phyloP scores from a whole-genome alignment of 2,113 vertebrate species.

The Andinoacara biseriatus region DNA sequence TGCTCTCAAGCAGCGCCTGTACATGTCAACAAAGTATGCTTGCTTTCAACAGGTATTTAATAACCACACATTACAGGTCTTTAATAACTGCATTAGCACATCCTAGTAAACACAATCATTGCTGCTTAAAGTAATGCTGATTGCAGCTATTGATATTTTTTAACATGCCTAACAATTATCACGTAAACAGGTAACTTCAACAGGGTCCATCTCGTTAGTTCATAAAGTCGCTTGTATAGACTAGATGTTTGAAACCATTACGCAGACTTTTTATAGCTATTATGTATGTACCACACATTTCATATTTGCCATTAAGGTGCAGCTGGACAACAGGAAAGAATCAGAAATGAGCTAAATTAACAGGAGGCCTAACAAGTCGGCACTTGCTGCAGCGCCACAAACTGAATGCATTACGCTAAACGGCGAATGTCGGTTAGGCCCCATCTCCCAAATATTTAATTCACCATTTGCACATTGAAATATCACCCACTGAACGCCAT shows the following conservation, averaged over 20 bases:
- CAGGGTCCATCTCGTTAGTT: neutral
- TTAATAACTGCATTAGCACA: neutral
- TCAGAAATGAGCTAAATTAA: neutral
- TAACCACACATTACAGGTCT: too few species aligned
- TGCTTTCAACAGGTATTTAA: neutral
- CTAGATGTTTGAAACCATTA: too few species aligned
- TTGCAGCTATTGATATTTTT: neutral
- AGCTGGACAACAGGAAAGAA: neutral
- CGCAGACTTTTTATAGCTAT: rapidly evolving
- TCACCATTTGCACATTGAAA: neutral
- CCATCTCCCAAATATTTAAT: neutral
- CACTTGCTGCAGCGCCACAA: conserved; percentile 10
- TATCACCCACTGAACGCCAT: rapidly evolving
- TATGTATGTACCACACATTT: neutral
- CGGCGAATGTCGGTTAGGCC: conserved; percentile 25
- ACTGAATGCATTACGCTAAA: conserved; percentile 7
- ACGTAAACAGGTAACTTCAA: conserved; percentile 6
- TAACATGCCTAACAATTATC: neutral
- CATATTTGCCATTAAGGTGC: neutral
- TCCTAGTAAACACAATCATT: neutral
- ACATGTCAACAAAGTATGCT: conserved; percentile 46
- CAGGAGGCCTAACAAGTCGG: conserved; percentile 30
- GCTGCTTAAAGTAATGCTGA: too few species aligned
- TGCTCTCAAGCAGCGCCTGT: conserved; percentile 93
- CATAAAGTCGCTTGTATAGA: neutral